These are phyloP conservation scores for Nibea albiflora DNA, from an alignment of 2,113 vertebrate species.

Conservation along the genomic window DNA sequence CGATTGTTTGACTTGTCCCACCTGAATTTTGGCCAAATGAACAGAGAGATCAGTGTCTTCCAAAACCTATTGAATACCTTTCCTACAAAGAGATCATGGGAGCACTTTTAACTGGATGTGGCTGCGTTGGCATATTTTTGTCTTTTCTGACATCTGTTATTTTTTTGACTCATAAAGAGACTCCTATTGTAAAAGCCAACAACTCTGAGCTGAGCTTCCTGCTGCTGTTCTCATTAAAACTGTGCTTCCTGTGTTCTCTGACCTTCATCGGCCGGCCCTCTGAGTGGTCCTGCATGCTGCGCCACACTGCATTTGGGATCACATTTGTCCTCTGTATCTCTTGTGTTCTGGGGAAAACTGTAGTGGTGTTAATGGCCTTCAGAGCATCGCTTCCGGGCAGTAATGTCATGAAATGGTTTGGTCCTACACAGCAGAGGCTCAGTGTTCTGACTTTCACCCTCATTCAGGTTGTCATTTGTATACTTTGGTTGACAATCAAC, in stretches of 20 bases:
- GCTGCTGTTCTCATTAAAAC: slow-evolving; percentile 72
- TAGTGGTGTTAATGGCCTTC: slow-evolving; percentile 78
- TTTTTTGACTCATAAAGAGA: slow-evolving; percentile 72
- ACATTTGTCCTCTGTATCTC: slow-evolving; percentile 78
- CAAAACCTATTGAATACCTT: slow-evolving; percentile 75
- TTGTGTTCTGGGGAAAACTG: slow-evolving; percentile 75
- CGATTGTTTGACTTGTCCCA: slow-evolving; percentile 66
- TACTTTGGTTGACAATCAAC: slow-evolving; percentile 68
- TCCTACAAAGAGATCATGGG: slow-evolving; percentile 76
- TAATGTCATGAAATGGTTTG: slow-evolving; percentile 76
- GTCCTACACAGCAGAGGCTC: slow-evolving; percentile 67
- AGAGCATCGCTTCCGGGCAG: slow-evolving; percentile 68
- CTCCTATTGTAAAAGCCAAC: slow-evolving; percentile 71
- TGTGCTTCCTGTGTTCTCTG: slow-evolving; percentile 74
- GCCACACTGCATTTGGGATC: slow-evolving; percentile 76
- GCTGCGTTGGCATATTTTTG: slow-evolving; percentile 65
- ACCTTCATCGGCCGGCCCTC: slow-evolving; percentile 70
- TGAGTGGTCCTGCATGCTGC: slow-evolving; percentile 78
- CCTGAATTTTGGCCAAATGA: slow-evolving; percentile 76
- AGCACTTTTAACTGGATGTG: slow-evolving; percentile 64
- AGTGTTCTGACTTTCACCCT: slow-evolving; percentile 67
- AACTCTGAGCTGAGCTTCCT: slow-evolving; percentile 78
- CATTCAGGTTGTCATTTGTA: slow-evolving; percentile 69
- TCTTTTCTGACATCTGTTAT: slow-evolving; percentile 63
- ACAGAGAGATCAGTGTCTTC: slow-evolving; percentile 64